Evolutionary conservation across 2,888 invertebrate species (phyloP), one percentile per base, ranked within the genome.

Genomic region (Spicauda simplicius): DNA sequence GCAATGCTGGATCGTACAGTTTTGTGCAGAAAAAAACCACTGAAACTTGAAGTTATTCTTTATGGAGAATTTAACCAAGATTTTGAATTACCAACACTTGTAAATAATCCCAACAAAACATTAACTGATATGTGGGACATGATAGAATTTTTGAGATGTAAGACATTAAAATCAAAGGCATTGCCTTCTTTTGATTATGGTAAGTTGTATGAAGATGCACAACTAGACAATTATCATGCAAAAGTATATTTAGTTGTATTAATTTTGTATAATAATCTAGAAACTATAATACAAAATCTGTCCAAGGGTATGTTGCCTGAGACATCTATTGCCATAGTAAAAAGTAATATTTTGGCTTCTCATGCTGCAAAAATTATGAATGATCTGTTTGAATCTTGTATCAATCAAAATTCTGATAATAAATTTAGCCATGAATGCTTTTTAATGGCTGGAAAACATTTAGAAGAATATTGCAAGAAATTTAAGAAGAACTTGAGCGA

Each of bases 91-190:
- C 68, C 72, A n/a, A 66, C 74, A 16, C 73, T 91, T 4, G 18
- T 87, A 6, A 73, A 79, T 14, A 92, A 91, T 71, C 82, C 86
- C 0, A 72, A 80, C 33, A 80, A 79, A 69, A 80, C 73, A 65
- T 74, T 93, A 3, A 83, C 82, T 0, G 50, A 83, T 37, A 75
- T 83, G 59, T 88, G 86, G 86, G 93, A 92, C 71, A 82, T 84
- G 4, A 73, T 93, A 58, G 89, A 90, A 78, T 52, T 84, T 3
- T 59, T 91, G 2, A 74, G 90, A 64, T 88, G 80, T 63, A 87
- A 81, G 74, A 75, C 79, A 6, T 76, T 84, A 37, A 92, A 90
- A 74, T 68, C 75, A 2, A 90, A 84, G 70, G 69, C 69, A 7
- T 68, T 88, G 25, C 90, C 91, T 0, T 55, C 69, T 7, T 58